Conservation (phyloP, 2,113 vertebrate species). For the Lepisosteus osseus region DNA sequence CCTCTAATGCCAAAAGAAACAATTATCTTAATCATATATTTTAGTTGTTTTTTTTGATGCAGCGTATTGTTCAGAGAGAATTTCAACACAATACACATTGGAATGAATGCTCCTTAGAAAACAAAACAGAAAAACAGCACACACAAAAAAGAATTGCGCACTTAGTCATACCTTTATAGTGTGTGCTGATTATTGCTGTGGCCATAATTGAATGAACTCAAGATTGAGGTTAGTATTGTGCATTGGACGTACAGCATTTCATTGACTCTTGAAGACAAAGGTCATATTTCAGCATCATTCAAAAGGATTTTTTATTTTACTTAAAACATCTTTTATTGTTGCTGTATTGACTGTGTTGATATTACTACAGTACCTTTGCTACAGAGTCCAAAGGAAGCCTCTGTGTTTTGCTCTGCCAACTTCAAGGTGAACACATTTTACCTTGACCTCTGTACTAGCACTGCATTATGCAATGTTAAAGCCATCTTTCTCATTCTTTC, state of each 20-base stretch:
- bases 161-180: too few relatives aligned
- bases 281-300: background rate
- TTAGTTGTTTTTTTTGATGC: background rate
- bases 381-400: background rate
- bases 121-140: too few relatives aligned
- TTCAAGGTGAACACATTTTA: background rate
- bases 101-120: too few relatives aligned
- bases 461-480: too few relatives aligned
- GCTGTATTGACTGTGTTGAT: background rate
- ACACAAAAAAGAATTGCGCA: too few relatives aligned
- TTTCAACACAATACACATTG: too few relatives aligned
- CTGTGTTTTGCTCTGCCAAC: background rate
- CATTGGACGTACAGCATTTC: background rate
- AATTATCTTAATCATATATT: slow-evolving; percentile 5
- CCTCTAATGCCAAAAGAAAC: background rate
- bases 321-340: background rate
- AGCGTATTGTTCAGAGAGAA: background rate
- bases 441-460: background rate
- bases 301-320: background rate
- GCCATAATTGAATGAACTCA: too few relatives aligned
- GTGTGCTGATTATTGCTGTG: too few relatives aligned
- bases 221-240: too few relatives aligned
- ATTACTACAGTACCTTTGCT: background rate
- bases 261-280: background rate
- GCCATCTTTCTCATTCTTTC: too few relatives aligned